Conservation (phyloP, 2,113 vertebrate species). For the Bos javanicus region DNA sequence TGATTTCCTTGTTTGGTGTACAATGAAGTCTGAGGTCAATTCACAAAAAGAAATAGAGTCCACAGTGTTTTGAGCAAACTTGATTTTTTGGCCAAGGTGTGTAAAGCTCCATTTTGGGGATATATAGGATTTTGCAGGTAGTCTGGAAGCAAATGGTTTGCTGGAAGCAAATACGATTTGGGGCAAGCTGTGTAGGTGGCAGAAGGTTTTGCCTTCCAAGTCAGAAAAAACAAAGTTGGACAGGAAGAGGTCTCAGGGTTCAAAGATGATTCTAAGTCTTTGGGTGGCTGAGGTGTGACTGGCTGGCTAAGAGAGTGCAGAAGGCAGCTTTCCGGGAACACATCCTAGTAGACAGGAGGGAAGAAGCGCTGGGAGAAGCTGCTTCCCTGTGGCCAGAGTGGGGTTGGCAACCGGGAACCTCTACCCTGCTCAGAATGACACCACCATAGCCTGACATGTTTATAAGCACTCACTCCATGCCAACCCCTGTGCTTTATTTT, state of each 20-base stretch:
- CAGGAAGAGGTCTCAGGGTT: background rate
- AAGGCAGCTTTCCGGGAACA: background rate
- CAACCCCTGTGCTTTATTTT: background rate
- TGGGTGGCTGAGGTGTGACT: background rate
- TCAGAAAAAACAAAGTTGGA: background rate
- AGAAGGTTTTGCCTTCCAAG: background rate
- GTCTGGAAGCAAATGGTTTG: background rate
- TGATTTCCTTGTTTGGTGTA: conserved; percentile 60
- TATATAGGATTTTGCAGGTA: background rate
- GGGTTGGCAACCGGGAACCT: background rate
- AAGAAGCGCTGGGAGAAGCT: background rate
- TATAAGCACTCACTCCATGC: too few relatives aligned
- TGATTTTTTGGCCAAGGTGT: background rate
- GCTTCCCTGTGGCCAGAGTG: background rate
- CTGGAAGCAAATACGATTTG: background rate
- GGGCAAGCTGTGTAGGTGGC: background rate
- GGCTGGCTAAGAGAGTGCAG: background rate
- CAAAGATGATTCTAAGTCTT: background rate
- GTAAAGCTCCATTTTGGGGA: background rate
- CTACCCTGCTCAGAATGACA: background rate
- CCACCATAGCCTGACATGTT: background rate
- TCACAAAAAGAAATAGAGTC: conserved; percentile 29
- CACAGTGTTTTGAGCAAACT: background rate
- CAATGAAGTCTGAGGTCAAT: conserved; percentile 35
- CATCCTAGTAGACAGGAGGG: background rate